Base-by-base conservation (phyloP, 2,888 invertebrate species). In the Cecidostiba fungosa region DNA sequence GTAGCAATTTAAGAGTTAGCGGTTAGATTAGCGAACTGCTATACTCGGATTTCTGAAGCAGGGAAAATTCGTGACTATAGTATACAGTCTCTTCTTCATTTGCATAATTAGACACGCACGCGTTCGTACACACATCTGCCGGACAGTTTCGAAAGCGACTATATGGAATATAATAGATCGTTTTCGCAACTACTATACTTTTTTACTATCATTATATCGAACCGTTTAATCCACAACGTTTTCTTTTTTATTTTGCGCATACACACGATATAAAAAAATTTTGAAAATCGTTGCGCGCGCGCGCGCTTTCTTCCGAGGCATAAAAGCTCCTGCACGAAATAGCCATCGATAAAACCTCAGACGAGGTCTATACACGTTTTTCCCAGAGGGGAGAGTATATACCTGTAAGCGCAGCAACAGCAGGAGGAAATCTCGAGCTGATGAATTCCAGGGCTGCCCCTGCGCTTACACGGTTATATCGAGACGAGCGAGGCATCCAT, bases 31-130 rank as follows among this genome's bases (percentile, higher is more conserved):
- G 62, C 54, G 23, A 23, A 59, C 8, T n/a, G 10, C n/a, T 12
- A 8, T 59, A 29, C 10, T 43, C 39, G 59, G 83, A 82, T 77
- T 77, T 74, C 36, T 43, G 77, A 72, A 72, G 43, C 59, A 23
- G 59, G 83, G 73, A 76, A 82, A 82, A 82, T 82, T 82, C 82
- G 74, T 82, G 82, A 82, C 82, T 82, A 19, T 19, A 59, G n/a
- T n/a, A 39, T 39, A 39, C 1, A 16, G 39, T 43, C 77, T 23
- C 3, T 47, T 5, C 62, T 36, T 19, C 23, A 77, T 83, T 83
- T 83, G 32, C 83, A 83, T 83, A 83, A 83, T 83, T 83, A 83
- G 83, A 77, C 83, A 83, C 83, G 77, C 77, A 77, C 59, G 39
- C 82, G 59, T 39, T 39, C 77, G 39, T 72, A 77, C 39, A 10